Evolutionary conservation across 2,888 invertebrate genomes (phyloP).

Genomic region (Pachydiplax longipennis): DNA sequence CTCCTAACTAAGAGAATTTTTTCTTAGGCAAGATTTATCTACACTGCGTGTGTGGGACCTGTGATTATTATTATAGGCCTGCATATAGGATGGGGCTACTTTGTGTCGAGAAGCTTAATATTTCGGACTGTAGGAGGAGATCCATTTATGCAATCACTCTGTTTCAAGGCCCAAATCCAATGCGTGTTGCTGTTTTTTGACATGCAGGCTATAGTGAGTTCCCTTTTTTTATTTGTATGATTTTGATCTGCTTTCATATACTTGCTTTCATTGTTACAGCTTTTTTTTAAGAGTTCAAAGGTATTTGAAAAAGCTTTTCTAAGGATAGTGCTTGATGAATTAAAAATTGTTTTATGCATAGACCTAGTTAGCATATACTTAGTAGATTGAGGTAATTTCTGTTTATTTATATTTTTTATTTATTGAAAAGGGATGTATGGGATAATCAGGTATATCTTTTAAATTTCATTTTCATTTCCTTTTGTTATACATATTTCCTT

Average conservation of each 20-base stretch:
- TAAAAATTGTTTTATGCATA: too few relatives aligned
- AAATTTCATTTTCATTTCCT: too few relatives aligned
- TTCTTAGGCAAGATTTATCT: constrained; percentile 7
- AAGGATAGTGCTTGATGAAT: too few relatives aligned
- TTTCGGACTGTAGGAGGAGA: constrained; percentile 46
- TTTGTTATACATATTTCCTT: too few relatives aligned
- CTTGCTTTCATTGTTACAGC: background rate
- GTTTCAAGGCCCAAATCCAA: constrained; percentile 21
- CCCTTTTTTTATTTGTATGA: background rate
- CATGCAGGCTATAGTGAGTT: constrained; percentile 40
- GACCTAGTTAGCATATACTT: too few relatives aligned
- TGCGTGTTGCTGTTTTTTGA: constrained; percentile 37
- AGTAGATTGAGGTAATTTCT: too few relatives aligned
- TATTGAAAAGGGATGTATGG: too few relatives aligned
- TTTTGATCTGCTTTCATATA: background rate
- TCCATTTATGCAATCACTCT: constrained; percentile 44
- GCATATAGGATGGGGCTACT: constrained; percentile 7
- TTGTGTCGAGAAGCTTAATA: constrained; percentile 31
- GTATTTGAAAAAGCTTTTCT: too few relatives aligned
- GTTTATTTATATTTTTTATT: too few relatives aligned
- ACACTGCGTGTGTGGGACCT: constrained; percentile 20
- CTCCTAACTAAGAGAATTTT: background rate
- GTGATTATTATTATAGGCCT: constrained; percentile 26
- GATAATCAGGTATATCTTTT: too few relatives aligned
- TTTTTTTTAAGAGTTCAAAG: background rate